phyloP scores from a whole-genome alignment of 2,888 invertebrate species.

The Meiosimyza decipiens region DNA sequence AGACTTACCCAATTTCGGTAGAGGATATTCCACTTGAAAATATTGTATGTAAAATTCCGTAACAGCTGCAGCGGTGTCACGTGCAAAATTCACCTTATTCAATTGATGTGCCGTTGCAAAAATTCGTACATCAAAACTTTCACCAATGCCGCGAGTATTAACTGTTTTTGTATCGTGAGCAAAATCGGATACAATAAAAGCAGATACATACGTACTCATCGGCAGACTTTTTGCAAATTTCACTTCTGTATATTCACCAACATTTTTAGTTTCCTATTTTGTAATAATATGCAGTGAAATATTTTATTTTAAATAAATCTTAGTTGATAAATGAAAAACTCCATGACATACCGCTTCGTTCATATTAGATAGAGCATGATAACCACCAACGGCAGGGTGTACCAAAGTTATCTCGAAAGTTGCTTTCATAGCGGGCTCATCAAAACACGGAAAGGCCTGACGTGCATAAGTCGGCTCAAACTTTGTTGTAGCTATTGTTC shows the following conservation, averaged over 20 bases:
- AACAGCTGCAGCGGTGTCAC: constrained; percentile 76
- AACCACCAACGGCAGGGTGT: constrained; percentile 73
- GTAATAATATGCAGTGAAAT: not conserved
- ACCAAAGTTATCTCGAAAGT: constrained; percentile 81
- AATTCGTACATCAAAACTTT: constrained; percentile 75
- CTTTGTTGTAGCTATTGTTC: constrained; percentile 87
- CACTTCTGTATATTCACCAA: constrained; percentile 71
- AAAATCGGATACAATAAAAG: constrained; percentile 93
- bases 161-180: constrained; percentile 68
- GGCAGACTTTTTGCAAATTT: constrained; percentile 83
- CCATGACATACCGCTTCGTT: constrained; percentile 52
- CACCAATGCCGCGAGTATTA: constrained; percentile 69
- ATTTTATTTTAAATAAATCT: not conserved
- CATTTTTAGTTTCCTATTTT: constrained; percentile 24
- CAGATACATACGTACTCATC: constrained; percentile 94
- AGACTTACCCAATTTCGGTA: constrained; percentile 84
- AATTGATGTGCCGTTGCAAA: constrained; percentile 80
- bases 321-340: not conserved
- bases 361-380: constrained; percentile 86
- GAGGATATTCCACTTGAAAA: constrained; percentile 85
- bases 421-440: constrained; percentile 92
- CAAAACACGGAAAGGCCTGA: constrained; percentile 95
- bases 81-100: constrained; percentile 80
- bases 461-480: constrained; percentile 95
- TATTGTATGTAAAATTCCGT: constrained; percentile 85